Conservation (phyloP, 1,140 invertebrate genomes). For the Drosophila sucinea region DNA sequence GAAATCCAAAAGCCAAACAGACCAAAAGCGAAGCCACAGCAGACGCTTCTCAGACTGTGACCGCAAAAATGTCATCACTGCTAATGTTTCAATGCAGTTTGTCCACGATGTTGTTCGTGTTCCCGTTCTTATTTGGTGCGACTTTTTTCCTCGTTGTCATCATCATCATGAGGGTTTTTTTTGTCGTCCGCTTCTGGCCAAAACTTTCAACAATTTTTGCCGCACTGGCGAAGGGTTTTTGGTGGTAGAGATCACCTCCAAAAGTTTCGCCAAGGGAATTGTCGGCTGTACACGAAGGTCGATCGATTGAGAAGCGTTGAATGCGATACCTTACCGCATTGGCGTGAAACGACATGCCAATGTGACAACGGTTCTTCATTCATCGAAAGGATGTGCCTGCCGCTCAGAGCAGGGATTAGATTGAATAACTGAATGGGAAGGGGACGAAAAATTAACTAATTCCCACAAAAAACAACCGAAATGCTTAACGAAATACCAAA, state of each 20-base stretch:
- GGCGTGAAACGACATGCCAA: constrained; percentile 72
- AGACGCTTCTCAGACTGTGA: constrained; percentile 57
- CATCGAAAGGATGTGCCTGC: not conserved
- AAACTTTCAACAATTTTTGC: constrained; percentile 71
- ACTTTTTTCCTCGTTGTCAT: not conserved
- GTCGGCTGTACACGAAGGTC: constrained; percentile 24
- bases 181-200: constrained; percentile 39
- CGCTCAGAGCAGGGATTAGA: not conserved
- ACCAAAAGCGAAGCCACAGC: constrained; percentile 25
- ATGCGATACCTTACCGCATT: constrained; percentile 75
- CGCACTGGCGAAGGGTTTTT: constrained; percentile 31
- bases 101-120: constrained; percentile 50
- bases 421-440: not conserved
- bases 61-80: constrained; percentile 82
- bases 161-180: constrained; percentile 3
- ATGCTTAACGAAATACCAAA: too few relatives aligned
- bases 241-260: constrained; percentile 19
- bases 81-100: constrained; percentile 81
- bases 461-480: too few relatives aligned
- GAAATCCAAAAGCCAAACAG: constrained; percentile 28
- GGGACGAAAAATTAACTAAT: too few relatives aligned
- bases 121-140: constrained; percentile 43
- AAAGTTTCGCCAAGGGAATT: constrained; percentile 57
- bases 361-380: constrained; percentile 45
- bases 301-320: constrained; percentile 61